Evolutionary conservation across 2,888 invertebrate species (phyloP).

Genomic region (Agrilus mali): DNA sequence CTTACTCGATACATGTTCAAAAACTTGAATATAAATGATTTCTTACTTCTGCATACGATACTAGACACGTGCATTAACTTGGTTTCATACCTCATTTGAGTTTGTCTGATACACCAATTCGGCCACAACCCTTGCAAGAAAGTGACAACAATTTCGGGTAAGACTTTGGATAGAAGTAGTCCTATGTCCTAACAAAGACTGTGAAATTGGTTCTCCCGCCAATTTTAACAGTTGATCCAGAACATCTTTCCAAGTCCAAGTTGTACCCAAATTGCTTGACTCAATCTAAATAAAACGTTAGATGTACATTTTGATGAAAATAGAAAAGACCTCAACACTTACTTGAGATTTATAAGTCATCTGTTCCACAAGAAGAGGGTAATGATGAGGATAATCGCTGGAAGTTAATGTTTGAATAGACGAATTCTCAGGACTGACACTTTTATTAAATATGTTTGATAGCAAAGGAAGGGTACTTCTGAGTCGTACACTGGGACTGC

Average conservation of each 20-base stretch:
- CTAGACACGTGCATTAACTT: too few relatives aligned
- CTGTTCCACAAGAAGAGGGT: slow-evolving; percentile 65
- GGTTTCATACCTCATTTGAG: slow-evolving; percentile 50
- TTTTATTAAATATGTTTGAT: slow-evolving; percentile 20
- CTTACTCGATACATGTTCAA: too few relatives aligned
- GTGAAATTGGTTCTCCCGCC: slow-evolving; percentile 62
- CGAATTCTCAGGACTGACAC: slow-evolving; percentile 30
- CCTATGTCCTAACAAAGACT: slow-evolving; percentile 37
- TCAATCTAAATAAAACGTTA: slow-evolving; percentile 28
- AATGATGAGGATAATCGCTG: slow-evolving; percentile 59
- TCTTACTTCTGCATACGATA: neutral
- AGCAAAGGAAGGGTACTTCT: slow-evolving; percentile 64
- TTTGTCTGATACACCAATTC: slow-evolving; percentile 75
- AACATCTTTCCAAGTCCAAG: slow-evolving; percentile 48
- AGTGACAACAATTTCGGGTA: slow-evolving; percentile 53
- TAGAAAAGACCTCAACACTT: slow-evolving; percentile 5
- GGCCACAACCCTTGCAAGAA: slow-evolving; percentile 71
- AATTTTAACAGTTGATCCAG: slow-evolving; percentile 71
- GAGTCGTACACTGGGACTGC: slow-evolving; percentile 61
- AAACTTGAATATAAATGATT: too few relatives aligned
- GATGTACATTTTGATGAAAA: neutral
- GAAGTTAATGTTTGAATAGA: slow-evolving; percentile 48
- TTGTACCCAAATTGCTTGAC: slow-evolving; percentile 25
- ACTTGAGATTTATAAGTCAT: slow-evolving; percentile 57
- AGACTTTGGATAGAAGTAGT: slow-evolving; percentile 24